Conservation (phyloP, 2,113 vertebrate genomes). For the Psittacula cyanocephala region DNA sequence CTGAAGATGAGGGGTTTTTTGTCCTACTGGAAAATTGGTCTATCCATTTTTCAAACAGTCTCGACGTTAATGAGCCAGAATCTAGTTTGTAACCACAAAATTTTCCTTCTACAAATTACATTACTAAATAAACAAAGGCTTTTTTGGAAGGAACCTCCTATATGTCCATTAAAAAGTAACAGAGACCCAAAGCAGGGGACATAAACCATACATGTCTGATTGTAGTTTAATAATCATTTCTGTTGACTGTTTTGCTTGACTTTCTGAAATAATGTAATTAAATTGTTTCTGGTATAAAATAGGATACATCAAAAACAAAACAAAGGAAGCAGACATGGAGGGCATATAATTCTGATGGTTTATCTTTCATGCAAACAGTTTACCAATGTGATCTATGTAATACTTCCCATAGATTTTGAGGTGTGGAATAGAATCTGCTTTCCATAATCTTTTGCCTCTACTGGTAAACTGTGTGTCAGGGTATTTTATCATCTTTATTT, state of each 20-base stretch:
- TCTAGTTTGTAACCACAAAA: not conserved
- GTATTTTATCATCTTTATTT: not conserved
- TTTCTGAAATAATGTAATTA: not conserved
- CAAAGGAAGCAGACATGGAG: not conserved
- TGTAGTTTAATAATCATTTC: not conserved
- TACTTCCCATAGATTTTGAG: not conserved
- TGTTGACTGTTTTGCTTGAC: not conserved
- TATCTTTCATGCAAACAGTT: not conserved
- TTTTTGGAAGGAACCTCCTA: not conserved
- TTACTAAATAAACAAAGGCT: not conserved
- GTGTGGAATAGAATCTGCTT: not conserved
- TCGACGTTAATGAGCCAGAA: not conserved
- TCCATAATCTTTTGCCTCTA: not conserved
- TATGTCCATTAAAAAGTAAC: not conserved
- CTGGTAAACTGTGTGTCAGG: not conserved
- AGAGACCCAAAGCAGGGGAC: not conserved
- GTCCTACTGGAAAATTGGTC: not conserved
- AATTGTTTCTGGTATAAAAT: not conserved
- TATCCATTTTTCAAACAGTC: not conserved
- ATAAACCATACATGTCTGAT: not conserved
- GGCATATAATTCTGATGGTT: not conserved
- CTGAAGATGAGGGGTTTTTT: rapidly evolving
- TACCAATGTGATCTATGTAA: not conserved
- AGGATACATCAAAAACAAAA: not conserved
- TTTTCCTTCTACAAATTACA: not conserved